Evolutionary conservation across 1,140 invertebrate genomes (phyloP), one percentile per base, ranked within the genome.

Genomic region (Drosophila kurseongensis): DNA sequence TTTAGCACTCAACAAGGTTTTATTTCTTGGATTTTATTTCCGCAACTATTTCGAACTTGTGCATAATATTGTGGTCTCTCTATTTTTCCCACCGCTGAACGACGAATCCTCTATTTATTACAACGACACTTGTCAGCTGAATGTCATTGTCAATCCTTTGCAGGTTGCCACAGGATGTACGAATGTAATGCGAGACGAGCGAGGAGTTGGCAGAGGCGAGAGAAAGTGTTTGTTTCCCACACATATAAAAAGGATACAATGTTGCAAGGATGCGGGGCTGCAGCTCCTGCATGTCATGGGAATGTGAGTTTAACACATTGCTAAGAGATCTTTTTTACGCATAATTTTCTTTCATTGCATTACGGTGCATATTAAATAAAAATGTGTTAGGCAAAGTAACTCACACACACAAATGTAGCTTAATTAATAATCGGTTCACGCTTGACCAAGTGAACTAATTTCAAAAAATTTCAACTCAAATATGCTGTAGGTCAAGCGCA

Each of bases 121-220:
- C 67, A 57, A 62, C 69, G 76, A 80, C 84, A 89, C 84, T 89
- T 89, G 76, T 84, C 84, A 84, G 57, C 84, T 80, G 76, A 81
- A 59, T 57, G 73, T 83, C 84, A 89, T 80, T 89, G 68, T 89
- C 84, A 88, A 88, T 88, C 84, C 84, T 88, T 88, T 88, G 84
- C 84, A 88, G 73, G 80, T 83, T 80, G 68, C 68, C 65, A 81
- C 82, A 89, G 84, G 80, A 89, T 89, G 84, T 41, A 69, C 42
- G 35, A 45, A 32, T 77, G 82, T 86, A 85, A 85, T 89, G 61
- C 67, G 84, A 88, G 84, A 75, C 66, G 29, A 50, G 27, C 29
- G 9, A 14, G 23, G 18, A 51, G 58, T 60, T 77, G 59, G 60
- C 45, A 40, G 52, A 44, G 47, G 29, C 41, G 23, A 83, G 68